phyloP scores from a whole-genome alignment of 2,113 vertebrate genomes.

The Callaeas wilsoni region DNA sequence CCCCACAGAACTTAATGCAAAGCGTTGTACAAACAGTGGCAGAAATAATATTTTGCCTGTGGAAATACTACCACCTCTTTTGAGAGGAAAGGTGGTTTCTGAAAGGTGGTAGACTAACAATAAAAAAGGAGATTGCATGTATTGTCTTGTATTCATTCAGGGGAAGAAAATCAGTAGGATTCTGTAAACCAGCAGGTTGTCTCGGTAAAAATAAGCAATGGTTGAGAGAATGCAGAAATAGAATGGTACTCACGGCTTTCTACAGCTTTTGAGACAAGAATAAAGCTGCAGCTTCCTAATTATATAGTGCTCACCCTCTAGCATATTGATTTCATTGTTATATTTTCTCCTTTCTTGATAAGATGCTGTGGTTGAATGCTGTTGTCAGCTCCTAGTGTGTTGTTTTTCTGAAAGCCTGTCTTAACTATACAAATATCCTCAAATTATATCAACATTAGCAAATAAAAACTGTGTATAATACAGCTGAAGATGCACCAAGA shows the following conservation, averaged over 20 bases:
- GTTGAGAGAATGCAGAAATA: not conserved
- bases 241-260: not conserved
- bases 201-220: not conserved
- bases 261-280: slow-evolving; percentile 3
- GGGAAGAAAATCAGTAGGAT: not conserved
- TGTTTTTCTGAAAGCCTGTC: not conserved
- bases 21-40: not conserved
- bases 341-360: not conserved
- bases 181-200: not conserved
- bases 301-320: not conserved
- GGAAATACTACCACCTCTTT: not conserved
- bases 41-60: not conserved
- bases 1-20: not conserved
- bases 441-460: not conserved
- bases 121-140: not conserved
- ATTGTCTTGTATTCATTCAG: not conserved
- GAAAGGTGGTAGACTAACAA: not conserved
- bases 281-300: slow-evolving; percentile 22
- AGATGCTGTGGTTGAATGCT: not conserved
- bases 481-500: not conserved
- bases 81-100: not conserved
- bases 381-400: not conserved
- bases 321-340: not conserved
- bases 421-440: not conserved
- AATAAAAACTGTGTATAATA: not conserved